Evolutionary conservation across 2,797 vertebrate genomes (phyloP).

Genomic region (Hafferia zeledoni): DNA sequence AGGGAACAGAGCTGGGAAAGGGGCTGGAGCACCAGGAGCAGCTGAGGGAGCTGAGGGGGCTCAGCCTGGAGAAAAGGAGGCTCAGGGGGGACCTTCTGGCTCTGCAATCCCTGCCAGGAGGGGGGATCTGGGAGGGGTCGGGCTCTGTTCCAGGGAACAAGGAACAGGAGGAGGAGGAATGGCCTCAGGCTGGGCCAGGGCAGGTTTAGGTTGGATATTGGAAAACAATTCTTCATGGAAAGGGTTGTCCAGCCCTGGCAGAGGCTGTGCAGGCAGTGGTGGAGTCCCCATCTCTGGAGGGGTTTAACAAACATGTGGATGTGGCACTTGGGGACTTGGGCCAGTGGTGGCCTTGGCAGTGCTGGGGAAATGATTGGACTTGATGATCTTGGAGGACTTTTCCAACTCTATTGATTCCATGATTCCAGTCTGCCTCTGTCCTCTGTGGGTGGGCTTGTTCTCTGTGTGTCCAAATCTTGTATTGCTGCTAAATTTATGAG

Average conservation of each 20-base stretch:
- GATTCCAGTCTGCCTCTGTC: not conserved
- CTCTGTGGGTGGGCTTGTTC: not conserved
- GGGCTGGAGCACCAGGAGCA: fast-evolving
- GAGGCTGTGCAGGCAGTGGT: not conserved
- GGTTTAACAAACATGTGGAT: not conserved
- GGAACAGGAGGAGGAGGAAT: not conserved
- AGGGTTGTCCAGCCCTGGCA: fast-evolving
- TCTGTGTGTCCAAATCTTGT: not conserved
- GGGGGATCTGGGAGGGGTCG: not conserved
- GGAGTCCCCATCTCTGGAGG: too few relatives aligned
- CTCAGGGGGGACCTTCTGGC: not conserved
- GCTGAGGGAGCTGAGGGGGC: not conserved
- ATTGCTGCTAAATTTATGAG: not conserved
- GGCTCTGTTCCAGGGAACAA: not conserved
- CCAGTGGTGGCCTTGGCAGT: not conserved
- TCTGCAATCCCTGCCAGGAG: not conserved
- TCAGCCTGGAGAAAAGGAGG: not conserved
- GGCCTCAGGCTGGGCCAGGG: not conserved
- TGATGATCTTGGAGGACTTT: not conserved
- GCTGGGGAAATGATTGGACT: not conserved
- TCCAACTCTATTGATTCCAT: not conserved
- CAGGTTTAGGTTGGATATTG: fast-evolving
- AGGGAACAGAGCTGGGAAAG: not conserved
- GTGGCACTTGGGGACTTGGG: not conserved
- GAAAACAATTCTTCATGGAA: fast-evolving